Evolutionary conservation across 2,113 vertebrate species (phyloP).

Genomic region (Dolichotis patagonum): DNA sequence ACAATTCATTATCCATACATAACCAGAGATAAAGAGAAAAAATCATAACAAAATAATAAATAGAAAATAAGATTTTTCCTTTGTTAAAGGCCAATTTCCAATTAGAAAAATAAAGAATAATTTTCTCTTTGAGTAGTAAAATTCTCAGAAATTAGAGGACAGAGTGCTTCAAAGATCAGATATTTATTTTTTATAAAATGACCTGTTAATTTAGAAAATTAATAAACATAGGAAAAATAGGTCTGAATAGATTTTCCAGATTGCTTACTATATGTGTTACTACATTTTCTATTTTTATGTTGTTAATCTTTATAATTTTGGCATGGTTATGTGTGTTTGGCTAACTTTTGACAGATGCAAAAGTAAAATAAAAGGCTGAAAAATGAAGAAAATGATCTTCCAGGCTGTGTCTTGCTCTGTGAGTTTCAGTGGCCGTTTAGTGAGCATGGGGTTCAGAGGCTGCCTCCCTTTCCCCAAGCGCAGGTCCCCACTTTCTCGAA

Average conservation of each 20-base stretch:
- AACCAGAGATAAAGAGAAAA: not conserved
- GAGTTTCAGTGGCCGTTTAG: not conserved
- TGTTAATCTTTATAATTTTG: not conserved
- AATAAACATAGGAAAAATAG: not conserved
- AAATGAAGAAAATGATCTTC: not conserved
- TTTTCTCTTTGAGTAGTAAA: not conserved
- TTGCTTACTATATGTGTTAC: not conserved
- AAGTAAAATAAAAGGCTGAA: not conserved
- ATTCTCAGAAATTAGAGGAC: not conserved
- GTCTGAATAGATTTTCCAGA: not conserved
- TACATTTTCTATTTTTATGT: not conserved
- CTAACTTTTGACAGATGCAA: not conserved
- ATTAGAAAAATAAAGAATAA: slow-evolving; percentile 3
- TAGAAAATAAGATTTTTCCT: not conserved
- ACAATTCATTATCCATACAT: not conserved
- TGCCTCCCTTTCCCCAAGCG: not conserved
- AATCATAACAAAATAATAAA: not conserved
- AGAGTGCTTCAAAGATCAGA: not conserved
- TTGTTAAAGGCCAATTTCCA: not conserved
- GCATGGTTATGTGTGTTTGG: not conserved
- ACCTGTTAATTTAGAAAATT: not conserved
- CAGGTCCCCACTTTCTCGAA: not conserved
- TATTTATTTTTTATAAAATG: not conserved
- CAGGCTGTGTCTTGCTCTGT: not conserved
- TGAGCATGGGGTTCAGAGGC: not conserved